Percentiles rank a stretch among this genome's conserved stretches.
phyloP scores from a whole-genome alignment of 2,797 vertebrate genomes.

The Chelmon rostratus region DNA sequence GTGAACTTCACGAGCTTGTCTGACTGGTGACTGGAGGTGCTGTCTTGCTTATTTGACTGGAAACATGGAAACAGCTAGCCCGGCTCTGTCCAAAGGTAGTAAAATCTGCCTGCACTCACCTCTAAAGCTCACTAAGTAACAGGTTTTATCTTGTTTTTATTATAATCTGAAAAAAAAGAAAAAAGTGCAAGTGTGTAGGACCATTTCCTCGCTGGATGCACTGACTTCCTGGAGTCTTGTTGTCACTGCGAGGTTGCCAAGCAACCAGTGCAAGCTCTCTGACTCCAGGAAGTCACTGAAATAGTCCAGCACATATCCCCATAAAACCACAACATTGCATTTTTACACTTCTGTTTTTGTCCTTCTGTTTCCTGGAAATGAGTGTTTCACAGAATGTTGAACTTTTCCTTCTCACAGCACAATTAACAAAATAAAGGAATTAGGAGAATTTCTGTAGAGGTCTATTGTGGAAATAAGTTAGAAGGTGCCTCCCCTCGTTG shows the following conservation, averaged over 20 bases:
- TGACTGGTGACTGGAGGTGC: neutral
- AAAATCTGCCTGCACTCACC: neutral
- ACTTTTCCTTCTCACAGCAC: neutral
- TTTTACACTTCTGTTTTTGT: neutral
- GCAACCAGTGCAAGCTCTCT: neutral
- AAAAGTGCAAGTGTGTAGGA: too few relatives aligned
- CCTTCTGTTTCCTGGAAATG: neutral
- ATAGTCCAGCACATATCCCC: neutral
- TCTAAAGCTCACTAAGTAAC: neutral
- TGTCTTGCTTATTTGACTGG: too few relatives aligned
- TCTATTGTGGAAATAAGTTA: neutral
- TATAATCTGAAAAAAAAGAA: too few relatives aligned
- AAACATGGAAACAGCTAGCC: too few relatives aligned
- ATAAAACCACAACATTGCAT: conserved; percentile 1
- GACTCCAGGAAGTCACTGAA: conserved; percentile 15
- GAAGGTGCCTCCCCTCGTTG: neutral
- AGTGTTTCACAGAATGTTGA: neutral
- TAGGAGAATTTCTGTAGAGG: neutral
- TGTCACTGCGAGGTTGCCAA: conserved; percentile 11
- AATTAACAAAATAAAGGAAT: neutral
- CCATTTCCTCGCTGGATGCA: neutral
- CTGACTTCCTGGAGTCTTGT: conserved; percentile 17
- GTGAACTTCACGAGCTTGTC: too few relatives aligned
- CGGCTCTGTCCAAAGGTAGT: neutral
- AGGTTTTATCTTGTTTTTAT: neutral